Evolutionary conservation across 1,140 invertebrate genomes (phyloP), one percentile per base, ranked within the genome.

Genomic region (Drosophila athabasca): DNA sequence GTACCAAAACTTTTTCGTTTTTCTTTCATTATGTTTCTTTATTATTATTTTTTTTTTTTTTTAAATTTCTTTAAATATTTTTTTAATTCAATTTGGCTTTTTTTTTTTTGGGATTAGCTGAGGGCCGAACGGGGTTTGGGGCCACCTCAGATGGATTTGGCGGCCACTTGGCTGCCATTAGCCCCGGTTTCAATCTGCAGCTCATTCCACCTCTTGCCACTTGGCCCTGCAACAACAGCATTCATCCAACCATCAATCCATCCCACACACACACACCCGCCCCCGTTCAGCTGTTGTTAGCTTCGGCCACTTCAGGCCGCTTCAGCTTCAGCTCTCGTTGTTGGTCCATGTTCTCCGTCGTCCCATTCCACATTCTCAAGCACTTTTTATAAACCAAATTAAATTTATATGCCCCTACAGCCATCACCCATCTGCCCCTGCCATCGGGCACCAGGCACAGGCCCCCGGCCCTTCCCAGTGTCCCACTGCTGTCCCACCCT

Each of bases 301-400:
- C 13, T 52, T 55, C 62, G 71, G 54, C 77, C 77, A 80, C 77
- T 79, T 79, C 59, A 69, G 65, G 35, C 35, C 31, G 73, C 61
- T 59, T 59, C 59, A 69, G 73, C 61, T 59, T 59, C 59, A 69
- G 64, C 71, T 55, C 61, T 43, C 26, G 31, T 35, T 35, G 31
- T 3, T 35, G 31, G 31, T 11, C 31, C 35, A 39, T 39, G 35
- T 39, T 39, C 35, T 39, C 35, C 35, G 35, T 13, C 35, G 43
- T 43, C 51, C 44, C 57, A 64, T 70, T 76, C 58, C 46, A 52
- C 29, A 55, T 58, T 66, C 79, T 84, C 71, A 79, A 83, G 79
- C 80, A 79, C 80, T 83, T 83, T 83, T 83, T 83, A 83, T 84
- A 84, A 84, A 83, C 80, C 79, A 83, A 83, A 83, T 83, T 83